Conservation (phyloP, 2,888 invertebrate species). For the Podotricha telesiphe region DNA sequence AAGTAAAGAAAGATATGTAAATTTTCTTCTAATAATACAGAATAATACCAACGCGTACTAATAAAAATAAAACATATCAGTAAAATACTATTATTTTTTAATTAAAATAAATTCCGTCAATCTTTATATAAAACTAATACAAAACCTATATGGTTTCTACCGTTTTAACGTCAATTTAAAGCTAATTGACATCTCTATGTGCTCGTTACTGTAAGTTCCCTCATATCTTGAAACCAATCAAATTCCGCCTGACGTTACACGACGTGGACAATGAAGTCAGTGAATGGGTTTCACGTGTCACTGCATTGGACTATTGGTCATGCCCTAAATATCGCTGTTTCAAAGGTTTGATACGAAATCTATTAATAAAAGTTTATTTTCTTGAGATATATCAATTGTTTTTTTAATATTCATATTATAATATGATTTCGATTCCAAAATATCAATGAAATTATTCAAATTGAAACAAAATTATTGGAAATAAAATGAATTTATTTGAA, state of each 20-base stretch:
- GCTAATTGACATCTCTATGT: slow-evolving; percentile 1
- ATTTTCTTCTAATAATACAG: no score
- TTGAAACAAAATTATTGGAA: no score
- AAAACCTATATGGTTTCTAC: not conserved
- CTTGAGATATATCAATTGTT: not conserved
- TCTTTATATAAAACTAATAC: no score
- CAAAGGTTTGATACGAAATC: not conserved
- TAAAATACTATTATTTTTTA: no score
- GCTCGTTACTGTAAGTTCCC: not conserved
- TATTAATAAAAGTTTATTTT: not conserved
- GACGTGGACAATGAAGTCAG: slow-evolving; percentile 30
- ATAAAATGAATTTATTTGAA: no score
- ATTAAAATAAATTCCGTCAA: no score
- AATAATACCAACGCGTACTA: no score
- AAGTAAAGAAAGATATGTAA: no score
- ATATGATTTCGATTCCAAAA: no score
- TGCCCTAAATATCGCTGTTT: not conserved
- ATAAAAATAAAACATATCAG: no score
- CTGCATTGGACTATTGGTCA: slow-evolving; percentile 29
- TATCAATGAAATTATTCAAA: no score
- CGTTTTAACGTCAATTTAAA: not conserved
- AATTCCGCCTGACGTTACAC: slow-evolving; percentile 23
- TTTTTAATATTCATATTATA: no score
- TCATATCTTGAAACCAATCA: slow-evolving; percentile 33
- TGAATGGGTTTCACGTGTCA: slow-evolving; percentile 32